Base-by-base conservation (phyloP, 2,888 invertebrate genomes). In the Cephalotes varians region DNA sequence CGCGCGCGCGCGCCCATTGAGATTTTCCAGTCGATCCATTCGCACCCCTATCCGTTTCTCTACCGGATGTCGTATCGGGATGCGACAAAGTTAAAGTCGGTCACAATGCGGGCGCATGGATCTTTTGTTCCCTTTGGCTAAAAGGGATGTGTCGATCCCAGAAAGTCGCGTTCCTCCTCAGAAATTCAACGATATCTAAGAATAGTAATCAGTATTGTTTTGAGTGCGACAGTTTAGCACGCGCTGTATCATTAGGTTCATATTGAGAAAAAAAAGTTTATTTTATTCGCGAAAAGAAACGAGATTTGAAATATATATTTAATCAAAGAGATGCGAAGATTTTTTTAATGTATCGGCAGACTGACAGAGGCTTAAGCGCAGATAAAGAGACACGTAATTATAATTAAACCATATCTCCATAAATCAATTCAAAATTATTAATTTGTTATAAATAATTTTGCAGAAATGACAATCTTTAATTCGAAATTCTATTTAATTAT, bases 21-120 rank as follows among this genome's bases (percentile, higher is more conserved):
- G 44, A 34, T 28, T 64, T 40, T 40, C 25, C 31, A 47, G 58
- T 21, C 60, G 62, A 67, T 44, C 9, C 56, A 28, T 37, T 58
- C 58, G n/a, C 73, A n/a, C 21, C 40, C 21, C 15, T 44, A 34
- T 31, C 18, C 54, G 2, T 2, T 12, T 60, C 21, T 73, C 15
- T 28, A 28, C 79, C 85, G 87, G 86, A 86, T 82, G 76, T 87
- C 34, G 25, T 18, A 5, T 5, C 47, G 7, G 44, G 72, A 47
- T 5, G 25, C 15, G 25, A 51, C 21, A 15, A 40, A 18, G 44
- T 9, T 31, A 58, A 44, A 21, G n/a, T 44, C n/a, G 31, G 37
- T 25, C 49, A 15, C 10, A 18, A 44, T 58, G 47, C 18, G 44
- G 54, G 31, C 51, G 4, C 34, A 28, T 21, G 40, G 12, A 58